Evolutionary conservation across 2,888 invertebrate genomes (phyloP).

Genomic region (Neoitamus cyanurus): DNA sequence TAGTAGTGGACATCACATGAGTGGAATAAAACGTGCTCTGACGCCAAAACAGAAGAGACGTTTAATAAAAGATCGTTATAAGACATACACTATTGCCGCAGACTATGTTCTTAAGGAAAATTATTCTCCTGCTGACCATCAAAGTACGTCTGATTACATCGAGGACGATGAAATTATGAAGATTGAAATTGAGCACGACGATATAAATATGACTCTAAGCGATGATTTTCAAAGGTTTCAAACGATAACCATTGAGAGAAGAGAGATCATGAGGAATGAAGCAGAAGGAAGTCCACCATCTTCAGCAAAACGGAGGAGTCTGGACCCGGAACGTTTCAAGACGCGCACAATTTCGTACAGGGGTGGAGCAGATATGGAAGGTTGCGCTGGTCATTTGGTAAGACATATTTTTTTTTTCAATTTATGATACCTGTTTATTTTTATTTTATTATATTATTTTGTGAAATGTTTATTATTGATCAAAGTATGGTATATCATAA

Average conservation of each 20-base stretch:
- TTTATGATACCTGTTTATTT: neutral
- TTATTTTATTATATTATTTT: too few species aligned
- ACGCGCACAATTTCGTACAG: conserved; percentile 72
- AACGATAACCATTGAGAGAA: conserved; percentile 36
- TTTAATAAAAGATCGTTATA: conserved; percentile 81
- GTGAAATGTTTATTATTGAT: too few species aligned
- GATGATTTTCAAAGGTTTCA: conserved; percentile 15
- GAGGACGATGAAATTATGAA: conserved; percentile 64
- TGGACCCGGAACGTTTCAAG: conserved; percentile 79
- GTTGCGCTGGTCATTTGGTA: neutral
- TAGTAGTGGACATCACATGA: neutral
- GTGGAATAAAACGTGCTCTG: conserved; percentile 62
- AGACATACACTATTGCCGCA: conserved; percentile 83
- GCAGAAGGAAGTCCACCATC: conserved; percentile 8
- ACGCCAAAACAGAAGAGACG: conserved; percentile 84
- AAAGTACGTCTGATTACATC: conserved; percentile 57
- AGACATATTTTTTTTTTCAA: neutral
- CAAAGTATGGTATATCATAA: too few species aligned
- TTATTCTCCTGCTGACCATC: conserved; percentile 51
- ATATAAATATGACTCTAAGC: neutral
- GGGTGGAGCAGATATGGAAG: neutral
- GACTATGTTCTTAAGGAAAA: conserved; percentile 66
- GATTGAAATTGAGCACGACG: conserved; percentile 60
- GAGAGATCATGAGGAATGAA: neutral
- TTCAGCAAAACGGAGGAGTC: conserved; percentile 66